Conservation (phyloP, 2,888 invertebrate species). For the Chrysodeixis includens region DNA sequence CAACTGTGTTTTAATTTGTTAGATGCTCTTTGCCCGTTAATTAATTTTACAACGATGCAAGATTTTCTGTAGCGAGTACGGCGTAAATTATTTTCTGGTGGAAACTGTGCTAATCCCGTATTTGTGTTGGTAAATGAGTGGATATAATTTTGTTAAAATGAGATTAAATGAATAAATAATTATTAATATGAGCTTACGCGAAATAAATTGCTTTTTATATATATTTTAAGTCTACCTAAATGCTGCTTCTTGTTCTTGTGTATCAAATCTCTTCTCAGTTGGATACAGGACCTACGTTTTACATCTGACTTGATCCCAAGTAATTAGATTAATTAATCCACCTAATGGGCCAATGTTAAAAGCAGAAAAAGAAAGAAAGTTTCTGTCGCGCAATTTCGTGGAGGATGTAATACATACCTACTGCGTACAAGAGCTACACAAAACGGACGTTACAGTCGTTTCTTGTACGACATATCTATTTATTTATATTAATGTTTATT, state of each 20-base stretch:
- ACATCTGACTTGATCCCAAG: conserved; percentile 31
- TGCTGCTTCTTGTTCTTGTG: neutral
- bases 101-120: neutral
- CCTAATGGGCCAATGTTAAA: conserved; percentile 28
- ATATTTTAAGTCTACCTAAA: neutral
- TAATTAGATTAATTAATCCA: conserved; percentile 44
- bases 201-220: neutral
- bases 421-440: no score
- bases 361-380: conserved; percentile 20
- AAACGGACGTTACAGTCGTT: no score
- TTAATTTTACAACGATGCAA: neutral
- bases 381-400: neutral
- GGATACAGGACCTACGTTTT: neutral
- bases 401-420: no score
- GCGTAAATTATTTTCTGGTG: neutral
- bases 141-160: neutral
- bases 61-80: neutral
- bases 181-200: neutral
- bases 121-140: neutral
- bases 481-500: no score
- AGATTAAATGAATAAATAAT: neutral
- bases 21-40: neutral
- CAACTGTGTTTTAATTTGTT: neutral
- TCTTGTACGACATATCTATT: no score
- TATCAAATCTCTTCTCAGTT: conserved; percentile 12